Conservation (phyloP, 2,888 invertebrate species). For the Nycteola revayana region DNA sequence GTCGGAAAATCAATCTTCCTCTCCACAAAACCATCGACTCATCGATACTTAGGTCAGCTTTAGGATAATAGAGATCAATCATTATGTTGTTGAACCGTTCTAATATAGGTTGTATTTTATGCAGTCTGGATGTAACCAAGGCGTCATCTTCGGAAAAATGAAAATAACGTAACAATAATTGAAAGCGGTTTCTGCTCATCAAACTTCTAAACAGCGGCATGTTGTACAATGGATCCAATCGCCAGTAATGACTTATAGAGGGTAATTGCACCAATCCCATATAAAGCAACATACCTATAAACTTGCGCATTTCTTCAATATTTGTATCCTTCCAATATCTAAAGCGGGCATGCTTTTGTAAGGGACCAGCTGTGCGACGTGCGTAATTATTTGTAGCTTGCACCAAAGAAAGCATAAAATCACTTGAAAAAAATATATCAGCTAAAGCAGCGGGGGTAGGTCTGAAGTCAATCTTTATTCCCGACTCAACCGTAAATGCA, state of each 20-base stretch:
- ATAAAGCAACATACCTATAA: conserved; percentile 13
- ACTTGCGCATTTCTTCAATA: conserved; percentile 12
- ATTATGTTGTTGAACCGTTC: background rate
- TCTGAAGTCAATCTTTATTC: conserved; percentile 1
- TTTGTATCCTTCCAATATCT: conserved; percentile 13
- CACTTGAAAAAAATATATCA: background rate
- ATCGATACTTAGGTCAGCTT: conserved; percentile 3
- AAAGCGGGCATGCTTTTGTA: background rate
- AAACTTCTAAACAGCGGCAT: too few relatives aligned
- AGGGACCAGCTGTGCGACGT: background rate
- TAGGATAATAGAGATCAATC: background rate
- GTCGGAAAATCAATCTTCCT: conserved; percentile 1
- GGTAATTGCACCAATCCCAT: conserved; percentile 22
- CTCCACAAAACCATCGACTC: conserved; percentile 4
- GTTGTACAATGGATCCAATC: too few relatives aligned
- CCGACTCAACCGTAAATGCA: background rate
- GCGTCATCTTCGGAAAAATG: conserved; percentile 1
- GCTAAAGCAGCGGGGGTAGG: conserved; percentile 2
- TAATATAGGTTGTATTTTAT: background rate
- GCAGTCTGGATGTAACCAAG: conserved; percentile 1
- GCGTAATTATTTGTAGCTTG: background rate
- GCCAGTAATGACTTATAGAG: conserved; percentile 22
- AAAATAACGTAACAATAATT: conserved; percentile 1
- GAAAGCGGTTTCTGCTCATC: too few relatives aligned
- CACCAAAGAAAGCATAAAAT: background rate